Evolutionary conservation across 2,113 vertebrate species (phyloP).

Genomic region (Anguilla rostrata): DNA sequence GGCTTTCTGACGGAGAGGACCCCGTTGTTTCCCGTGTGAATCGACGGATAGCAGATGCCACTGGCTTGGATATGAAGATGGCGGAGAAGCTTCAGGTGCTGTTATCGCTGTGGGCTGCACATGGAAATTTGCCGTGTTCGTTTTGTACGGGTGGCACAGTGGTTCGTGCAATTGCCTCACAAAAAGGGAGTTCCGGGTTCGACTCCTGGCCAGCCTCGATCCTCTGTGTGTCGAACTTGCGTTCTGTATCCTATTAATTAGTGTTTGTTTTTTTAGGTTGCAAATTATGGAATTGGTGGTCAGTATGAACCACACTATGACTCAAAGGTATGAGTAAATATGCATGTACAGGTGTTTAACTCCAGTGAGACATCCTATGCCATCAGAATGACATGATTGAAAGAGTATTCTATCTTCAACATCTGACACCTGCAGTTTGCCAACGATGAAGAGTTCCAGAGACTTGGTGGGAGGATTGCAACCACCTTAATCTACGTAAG

Average conservation of each 20-base stretch:
- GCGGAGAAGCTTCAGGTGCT: slow-evolving; percentile 50
- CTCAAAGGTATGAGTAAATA: slow-evolving; percentile 32
- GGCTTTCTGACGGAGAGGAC: slow-evolving; percentile 41
- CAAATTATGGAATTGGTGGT: slow-evolving; percentile 57
- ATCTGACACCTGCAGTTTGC: slow-evolving; percentile 24
- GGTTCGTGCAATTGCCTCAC: too few species aligned
- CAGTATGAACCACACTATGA: slow-evolving; percentile 55
- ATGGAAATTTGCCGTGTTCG: background rate
- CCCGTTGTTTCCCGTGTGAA: slow-evolving; percentile 37
- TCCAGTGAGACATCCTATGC: background rate
- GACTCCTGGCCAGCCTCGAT: too few species aligned
- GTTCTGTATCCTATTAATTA: background rate
- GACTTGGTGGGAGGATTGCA: slow-evolving; percentile 40
- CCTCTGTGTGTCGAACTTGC: too few species aligned
- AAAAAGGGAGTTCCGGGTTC: too few species aligned
- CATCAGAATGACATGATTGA: background rate
- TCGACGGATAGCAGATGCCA: slow-evolving; percentile 36
- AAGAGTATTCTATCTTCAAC: background rate
- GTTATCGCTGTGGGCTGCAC: background rate
- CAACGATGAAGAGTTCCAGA: slow-evolving; percentile 27
- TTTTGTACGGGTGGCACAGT: background rate
- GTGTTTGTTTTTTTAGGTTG: slow-evolving; percentile 34
- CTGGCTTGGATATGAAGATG: slow-evolving; percentile 39
- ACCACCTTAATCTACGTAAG: slow-evolving; percentile 52
- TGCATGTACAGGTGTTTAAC: background rate